Evolutionary conservation across 2,113 vertebrate species (phyloP).

Genomic region (Himantopus leucocephalus): DNA sequence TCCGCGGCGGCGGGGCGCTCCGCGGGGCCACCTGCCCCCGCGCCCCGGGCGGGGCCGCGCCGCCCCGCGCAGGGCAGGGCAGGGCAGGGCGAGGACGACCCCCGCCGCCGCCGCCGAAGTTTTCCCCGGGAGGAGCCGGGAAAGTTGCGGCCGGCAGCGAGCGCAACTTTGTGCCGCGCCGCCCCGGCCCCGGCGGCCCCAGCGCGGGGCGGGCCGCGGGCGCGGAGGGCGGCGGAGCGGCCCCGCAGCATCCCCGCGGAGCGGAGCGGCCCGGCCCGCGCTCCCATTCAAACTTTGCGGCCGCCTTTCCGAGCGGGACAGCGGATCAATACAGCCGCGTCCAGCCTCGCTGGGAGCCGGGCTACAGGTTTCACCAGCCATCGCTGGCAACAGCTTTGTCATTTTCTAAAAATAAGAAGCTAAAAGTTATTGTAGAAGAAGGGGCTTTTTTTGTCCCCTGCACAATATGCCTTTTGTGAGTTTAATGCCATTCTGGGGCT

Average conservation of each 20-base stretch:
- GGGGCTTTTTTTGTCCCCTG: conserved; percentile 79
- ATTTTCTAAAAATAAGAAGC: conserved; percentile 83
- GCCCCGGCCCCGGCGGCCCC: too few species aligned
- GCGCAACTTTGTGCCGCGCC: too few species aligned
- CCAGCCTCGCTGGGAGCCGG: conserved; percentile 51
- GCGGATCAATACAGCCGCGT: conserved; percentile 74
- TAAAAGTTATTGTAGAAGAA: conserved; percentile 84
- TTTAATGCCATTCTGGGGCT: conserved; percentile 81
- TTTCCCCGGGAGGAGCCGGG: too few species aligned
- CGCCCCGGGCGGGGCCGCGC: too few species aligned
- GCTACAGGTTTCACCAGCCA: conserved; percentile 80
- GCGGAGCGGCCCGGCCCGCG: neutral
- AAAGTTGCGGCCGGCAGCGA: too few species aligned
- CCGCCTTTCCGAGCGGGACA: conserved; percentile 67
- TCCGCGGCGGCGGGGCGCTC: too few species aligned
- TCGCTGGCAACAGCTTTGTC: conserved; percentile 78
- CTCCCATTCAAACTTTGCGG: conserved; percentile 73
- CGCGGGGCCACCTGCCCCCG: too few species aligned
- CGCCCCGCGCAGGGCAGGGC: too few species aligned
- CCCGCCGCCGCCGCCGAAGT: too few species aligned
- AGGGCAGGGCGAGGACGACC: too few species aligned
- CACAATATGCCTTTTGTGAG: conserved; percentile 81
- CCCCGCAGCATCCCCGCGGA: neutral
- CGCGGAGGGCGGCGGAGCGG: neutral
- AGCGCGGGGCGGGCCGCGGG: too few species aligned